Base-by-base conservation (phyloP, 2,888 invertebrate species). In the Noctua fimbriata region DNA sequence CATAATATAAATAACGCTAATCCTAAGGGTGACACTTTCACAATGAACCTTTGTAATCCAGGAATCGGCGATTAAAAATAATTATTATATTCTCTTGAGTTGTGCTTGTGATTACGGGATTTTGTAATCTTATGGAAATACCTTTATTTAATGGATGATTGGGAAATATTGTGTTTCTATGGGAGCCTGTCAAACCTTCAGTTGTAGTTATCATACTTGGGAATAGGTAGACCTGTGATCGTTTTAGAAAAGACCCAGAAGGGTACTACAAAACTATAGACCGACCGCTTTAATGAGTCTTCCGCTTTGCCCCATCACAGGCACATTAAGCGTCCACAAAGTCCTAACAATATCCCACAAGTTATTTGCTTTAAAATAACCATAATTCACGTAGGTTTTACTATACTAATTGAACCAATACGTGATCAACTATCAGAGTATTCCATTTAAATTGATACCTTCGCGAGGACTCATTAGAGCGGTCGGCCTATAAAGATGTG, bases 31-130 rank as follows among this genome's bases (percentile, higher is more conserved):
- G 79, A 78, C 78, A 84, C 16, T 66, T 76, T 67, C 44, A 83
- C 78, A 76, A 79, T 80, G 73, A 73, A 32, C 77, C 73, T 76
- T 82, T 84, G 73, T 81, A 76, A 82, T 79, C 52, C 70, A 66
- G 60, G 16, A 77, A 84, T 87, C 44, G 80, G 69, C 72, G 76
- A 83, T 89, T 89, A 88, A 90, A 82, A 82, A 79, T 89, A 78
- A 86, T 74, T 67, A 69, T 85, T 65, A 85, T 79, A 76, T 66
- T 69, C 52, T 41, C 55, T 14, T 69, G 71, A 69, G 47, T 77
- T 58, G 67, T 36, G 36, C 21, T 28, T 76, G n/a, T 63, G 63
- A 71, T 58, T 55, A 24, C 28, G 5, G n/a, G 24, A 28, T 41
- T 24, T 58, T 41, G 58, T 81, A 16, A 58, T 66, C 65, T 66